These are phyloP conservation scores for Netelia fuscicornis DNA, from an alignment of 2,888 invertebrate genomes.

Conservation along the genomic window DNA sequence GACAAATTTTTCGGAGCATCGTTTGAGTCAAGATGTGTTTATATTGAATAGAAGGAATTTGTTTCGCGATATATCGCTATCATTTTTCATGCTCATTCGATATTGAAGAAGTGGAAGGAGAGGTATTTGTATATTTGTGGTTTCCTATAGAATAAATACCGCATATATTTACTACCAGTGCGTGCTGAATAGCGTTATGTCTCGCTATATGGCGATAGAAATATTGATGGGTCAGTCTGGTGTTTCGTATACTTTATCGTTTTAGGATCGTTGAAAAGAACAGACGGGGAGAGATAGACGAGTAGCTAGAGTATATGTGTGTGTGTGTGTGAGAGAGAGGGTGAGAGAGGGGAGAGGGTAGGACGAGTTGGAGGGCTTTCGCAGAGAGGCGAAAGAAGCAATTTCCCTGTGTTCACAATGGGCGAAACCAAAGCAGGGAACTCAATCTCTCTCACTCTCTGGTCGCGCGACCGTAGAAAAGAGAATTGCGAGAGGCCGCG, in stretches of 20 bases:
- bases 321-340: background rate
- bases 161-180: conserved; percentile 6
- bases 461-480: conserved; percentile 42
- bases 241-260: conserved; percentile 62
- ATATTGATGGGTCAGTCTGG: conserved; percentile 54
- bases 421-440: conserved; percentile 57
- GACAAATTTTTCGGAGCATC: background rate
- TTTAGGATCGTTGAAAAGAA: conserved; percentile 44
- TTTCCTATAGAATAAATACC: conserved; percentile 9
- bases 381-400: conserved; percentile 42
- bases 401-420: conserved; percentile 65
- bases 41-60: background rate
- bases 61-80: conserved; percentile 8
- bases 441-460: conserved; percentile 17
- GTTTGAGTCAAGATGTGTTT: background rate
- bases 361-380: background rate
- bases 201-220: conserved; percentile 32
- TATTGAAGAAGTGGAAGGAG: conserved; percentile 5
- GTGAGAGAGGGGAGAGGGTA: background rate
- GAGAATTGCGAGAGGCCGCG: conserved; percentile 34
- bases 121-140: conserved; percentile 16
- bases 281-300: conserved; percentile 11
- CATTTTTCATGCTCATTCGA: conserved; percentile 32
- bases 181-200: background rate
- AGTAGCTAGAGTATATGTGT: too few relatives aligned